Evolutionary conservation across 2,888 invertebrate species (phyloP).

Genomic region (Phyto melanocephala): DNA sequence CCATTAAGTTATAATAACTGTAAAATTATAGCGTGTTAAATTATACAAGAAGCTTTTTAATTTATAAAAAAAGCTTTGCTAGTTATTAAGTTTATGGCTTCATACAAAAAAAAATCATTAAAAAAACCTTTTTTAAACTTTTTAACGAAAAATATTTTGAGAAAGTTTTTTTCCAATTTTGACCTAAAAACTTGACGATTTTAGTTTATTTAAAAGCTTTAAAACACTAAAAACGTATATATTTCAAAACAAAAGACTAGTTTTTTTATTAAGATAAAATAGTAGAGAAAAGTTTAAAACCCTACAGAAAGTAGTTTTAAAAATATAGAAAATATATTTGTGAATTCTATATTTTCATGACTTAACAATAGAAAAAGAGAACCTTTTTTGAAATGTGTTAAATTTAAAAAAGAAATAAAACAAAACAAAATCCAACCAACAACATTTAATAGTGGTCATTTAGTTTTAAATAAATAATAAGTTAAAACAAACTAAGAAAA

Average conservation of each 20-base stretch:
- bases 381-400: conserved; percentile 53
- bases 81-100: no score
- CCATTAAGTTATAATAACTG: no score
- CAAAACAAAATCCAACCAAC: conserved; percentile 27
- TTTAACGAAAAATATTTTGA: no score
- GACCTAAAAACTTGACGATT: no score
- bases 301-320: conserved; percentile 65
- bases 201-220: no score
- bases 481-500: conserved; percentile 16
- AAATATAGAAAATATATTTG: conserved; percentile 62
- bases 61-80: no score
- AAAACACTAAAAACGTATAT: conserved; percentile 15
- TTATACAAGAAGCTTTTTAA: no score
- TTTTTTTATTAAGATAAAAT: not conserved
- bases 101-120: no score
- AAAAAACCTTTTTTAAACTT: no score
- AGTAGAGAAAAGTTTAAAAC: conserved; percentile 65
- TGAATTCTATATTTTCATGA: conserved; percentile 67
- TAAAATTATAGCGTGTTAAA: no score
- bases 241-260: no score
- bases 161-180: no score
- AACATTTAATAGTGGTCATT: conserved; percentile 61
- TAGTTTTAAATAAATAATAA: conserved; percentile 50
- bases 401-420: conserved; percentile 26
- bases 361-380: conserved; percentile 7